Conservation (phyloP, 2,797 vertebrate species). For the Thunnus albacares region DNA sequence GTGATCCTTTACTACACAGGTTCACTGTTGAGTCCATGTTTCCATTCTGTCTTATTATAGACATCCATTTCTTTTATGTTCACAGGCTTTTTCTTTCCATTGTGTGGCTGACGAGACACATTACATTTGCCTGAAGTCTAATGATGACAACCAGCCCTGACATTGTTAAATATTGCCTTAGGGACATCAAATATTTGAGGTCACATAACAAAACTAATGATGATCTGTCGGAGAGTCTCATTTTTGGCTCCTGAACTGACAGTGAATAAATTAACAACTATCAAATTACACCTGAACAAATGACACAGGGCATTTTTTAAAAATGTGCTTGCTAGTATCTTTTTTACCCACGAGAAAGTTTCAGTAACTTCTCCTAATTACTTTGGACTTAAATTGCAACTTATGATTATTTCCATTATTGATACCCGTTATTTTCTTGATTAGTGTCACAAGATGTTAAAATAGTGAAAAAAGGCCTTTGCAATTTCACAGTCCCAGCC, state of each 20-base stretch:
- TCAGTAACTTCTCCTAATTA: background rate
- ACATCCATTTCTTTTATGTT: slow-evolving; percentile 11
- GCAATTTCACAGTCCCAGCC: too few species aligned
- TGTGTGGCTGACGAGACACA: background rate
- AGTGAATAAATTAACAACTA: slow-evolving; percentile 9
- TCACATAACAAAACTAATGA: slow-evolving; percentile 28
- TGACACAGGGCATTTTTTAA: background rate
- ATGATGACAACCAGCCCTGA: slow-evolving; percentile 14
- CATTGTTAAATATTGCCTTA: slow-evolving; percentile 34
- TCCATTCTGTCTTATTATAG: background rate
- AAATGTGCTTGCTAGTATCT: background rate
- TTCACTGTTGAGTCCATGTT: background rate
- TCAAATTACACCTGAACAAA: background rate
- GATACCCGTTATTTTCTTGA: background rate
- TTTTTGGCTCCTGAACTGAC: slow-evolving; percentile 9
- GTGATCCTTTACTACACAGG: background rate
- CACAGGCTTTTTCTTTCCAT: background rate
- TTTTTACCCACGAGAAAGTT: background rate
- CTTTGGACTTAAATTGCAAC: slow-evolving; percentile 2
- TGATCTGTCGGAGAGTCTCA: background rate
- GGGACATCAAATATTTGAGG: slow-evolving; percentile 32
- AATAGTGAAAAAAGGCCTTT: background rate
- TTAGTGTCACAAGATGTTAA: background rate
- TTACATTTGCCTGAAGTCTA: slow-evolving; percentile 17
- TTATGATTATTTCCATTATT: background rate